Evolutionary conservation across 2,888 invertebrate genomes (phyloP).

Genomic region (Tinea semifulvella): DNA sequence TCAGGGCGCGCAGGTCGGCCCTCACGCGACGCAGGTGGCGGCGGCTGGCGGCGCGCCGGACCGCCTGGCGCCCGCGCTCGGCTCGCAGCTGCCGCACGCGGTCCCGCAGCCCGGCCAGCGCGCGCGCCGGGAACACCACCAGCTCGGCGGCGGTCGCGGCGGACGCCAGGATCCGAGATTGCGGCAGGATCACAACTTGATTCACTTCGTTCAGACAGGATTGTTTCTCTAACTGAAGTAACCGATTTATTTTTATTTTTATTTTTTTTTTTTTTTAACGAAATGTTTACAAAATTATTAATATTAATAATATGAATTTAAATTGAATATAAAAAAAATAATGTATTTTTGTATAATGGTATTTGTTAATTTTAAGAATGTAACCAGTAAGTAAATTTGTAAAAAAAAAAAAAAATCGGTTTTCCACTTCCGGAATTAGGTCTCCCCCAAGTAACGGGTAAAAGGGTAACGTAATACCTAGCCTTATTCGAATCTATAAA

Average conservation of each 20-base stretch:
- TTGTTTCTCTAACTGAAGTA: conserved; percentile 77
- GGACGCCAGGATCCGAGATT: conserved; percentile 71
- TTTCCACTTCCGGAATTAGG: no score
- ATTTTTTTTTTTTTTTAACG: no score
- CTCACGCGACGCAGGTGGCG: conserved; percentile 76
- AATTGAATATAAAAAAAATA: background rate
- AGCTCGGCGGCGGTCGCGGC: conserved; percentile 52
- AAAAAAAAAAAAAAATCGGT: no score
- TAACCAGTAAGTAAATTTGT: conserved; percentile 7
- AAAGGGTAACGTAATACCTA: no score
- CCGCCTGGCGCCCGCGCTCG: conserved; percentile 70
- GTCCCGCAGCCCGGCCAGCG: conserved; percentile 64
- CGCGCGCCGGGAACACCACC: conserved; percentile 71
- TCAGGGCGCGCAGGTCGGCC: conserved; percentile 74
- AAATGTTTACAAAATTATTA: no score
- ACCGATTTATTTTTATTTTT: no score
- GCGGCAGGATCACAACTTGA: conserved; percentile 71
- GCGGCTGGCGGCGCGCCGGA: conserved; percentile 72
- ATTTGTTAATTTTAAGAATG: no score
- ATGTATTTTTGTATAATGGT: background rate
- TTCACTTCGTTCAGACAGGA: conserved; percentile 80
- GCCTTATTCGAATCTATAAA: no score
- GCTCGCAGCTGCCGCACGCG: conserved; percentile 71
- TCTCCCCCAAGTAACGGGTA: no score
- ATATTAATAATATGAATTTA: no score